Percentiles rank a stretch among this genome's conserved stretches.
phyloP scores from a whole-genome alignment of 1,140 invertebrate species.

The Halyomorpha halys region DNA sequence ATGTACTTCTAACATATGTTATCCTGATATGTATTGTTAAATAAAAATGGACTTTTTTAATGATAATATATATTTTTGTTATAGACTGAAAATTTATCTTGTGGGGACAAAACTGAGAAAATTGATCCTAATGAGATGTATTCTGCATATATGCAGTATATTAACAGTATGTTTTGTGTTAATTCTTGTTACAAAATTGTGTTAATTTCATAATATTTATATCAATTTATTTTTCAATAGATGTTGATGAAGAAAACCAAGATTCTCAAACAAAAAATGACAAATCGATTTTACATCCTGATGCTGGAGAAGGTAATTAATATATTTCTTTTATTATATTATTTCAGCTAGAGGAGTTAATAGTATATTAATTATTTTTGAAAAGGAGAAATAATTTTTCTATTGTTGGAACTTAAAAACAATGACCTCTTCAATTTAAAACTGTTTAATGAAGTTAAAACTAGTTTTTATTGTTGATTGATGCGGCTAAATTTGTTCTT shows the following conservation, averaged over 20 bases:
- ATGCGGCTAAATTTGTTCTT: no score
- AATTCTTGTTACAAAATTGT: background rate
- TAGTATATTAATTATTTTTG: no score
- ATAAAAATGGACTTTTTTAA: no score
- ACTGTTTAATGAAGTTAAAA: no score
- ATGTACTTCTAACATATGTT: no score
- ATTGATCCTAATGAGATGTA: constrained; percentile 35
- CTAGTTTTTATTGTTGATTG: no score
- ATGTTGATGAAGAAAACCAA: constrained; percentile 14
- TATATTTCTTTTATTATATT: background rate
- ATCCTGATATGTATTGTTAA: no score
- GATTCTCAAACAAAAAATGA: background rate
- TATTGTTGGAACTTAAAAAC: no score
- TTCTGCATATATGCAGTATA: constrained; percentile 38
- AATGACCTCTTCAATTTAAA: no score
- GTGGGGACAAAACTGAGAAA: constrained; percentile 25
- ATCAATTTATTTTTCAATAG: constrained; percentile 9
- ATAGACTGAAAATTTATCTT: constrained; percentile 25
- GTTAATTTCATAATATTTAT: constrained; percentile 10
- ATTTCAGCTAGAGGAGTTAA: no score
- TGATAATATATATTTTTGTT: no score
- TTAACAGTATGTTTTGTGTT: constrained; percentile 15
- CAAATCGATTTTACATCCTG: background rate
- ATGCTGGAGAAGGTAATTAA: background rate
- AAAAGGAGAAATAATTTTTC: no score